Evolutionary conservation across 2,113 vertebrate genomes (phyloP).

Genomic region (Tupaia chinensis): DNA sequence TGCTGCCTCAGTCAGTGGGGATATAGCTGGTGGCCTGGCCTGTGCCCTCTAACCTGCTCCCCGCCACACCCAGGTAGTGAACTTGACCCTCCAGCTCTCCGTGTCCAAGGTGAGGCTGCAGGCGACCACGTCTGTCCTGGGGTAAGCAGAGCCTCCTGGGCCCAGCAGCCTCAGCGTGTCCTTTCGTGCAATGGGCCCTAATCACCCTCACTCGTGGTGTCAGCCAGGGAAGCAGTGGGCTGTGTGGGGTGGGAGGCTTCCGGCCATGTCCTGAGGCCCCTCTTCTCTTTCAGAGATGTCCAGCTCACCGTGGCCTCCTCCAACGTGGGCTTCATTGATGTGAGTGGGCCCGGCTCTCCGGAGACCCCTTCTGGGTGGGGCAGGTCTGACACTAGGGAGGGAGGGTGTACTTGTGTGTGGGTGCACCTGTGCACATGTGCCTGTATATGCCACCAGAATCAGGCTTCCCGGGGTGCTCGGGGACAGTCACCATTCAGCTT

Average conservation of each 20-base stretch:
- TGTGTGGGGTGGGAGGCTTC: no score
- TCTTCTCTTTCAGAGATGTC: conserved; percentile 67
- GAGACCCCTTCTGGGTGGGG: neutral
- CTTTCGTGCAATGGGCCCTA: neutral
- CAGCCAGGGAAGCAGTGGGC: neutral
- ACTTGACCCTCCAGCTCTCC: conserved; percentile 68
- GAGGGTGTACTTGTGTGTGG: no score
- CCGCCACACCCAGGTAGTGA: conserved; percentile 57
- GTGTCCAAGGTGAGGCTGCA: conserved; percentile 67
- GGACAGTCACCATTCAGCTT: neutral
- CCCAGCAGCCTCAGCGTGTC: neutral
- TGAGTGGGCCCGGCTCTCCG: conserved; percentile 44
- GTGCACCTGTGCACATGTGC: neutral
- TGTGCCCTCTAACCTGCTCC: neutral
- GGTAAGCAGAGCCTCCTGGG: conserved; percentile 54
- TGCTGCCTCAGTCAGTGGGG: neutral
- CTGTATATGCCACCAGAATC: neutral
- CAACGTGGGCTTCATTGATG: conserved; percentile 73
- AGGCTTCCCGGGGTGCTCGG: neutral
- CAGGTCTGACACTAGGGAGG: neutral
- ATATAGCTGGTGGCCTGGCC: neutral
- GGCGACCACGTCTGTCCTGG: conserved; percentile 59
- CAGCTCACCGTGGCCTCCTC: conserved; percentile 66
- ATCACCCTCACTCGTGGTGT: neutral
- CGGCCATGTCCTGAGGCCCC: neutral